These are phyloP conservation scores for Bagarius yarrelli DNA, from an alignment of 2,113 vertebrate species.

Conservation along the genomic window DNA sequence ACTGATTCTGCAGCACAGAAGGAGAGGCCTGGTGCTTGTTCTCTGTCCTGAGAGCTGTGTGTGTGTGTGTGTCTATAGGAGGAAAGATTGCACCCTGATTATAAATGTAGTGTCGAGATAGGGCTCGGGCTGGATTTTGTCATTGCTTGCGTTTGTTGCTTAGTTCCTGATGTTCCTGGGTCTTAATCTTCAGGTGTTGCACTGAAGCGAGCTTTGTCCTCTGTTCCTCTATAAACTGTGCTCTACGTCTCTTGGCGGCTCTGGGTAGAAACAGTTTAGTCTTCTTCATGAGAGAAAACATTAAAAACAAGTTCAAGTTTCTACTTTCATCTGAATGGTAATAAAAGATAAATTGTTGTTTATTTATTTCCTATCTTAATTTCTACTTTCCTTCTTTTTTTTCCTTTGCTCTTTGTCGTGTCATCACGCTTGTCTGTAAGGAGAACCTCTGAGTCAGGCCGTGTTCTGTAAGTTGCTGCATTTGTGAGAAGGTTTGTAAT, in stretches of 20 bases:
- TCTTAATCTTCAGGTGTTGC: constrained; percentile 25
- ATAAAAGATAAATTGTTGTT: not conserved
- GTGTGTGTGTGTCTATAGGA: constrained; percentile 1
- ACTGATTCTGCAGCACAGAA: not conserved
- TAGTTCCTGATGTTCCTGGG: constrained; percentile 7
- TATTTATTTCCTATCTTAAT: not conserved
- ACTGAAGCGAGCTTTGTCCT: not conserved
- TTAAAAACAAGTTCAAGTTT: not conserved
- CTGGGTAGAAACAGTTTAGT: not conserved
- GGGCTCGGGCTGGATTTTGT: constrained; percentile 35
- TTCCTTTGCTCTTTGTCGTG: constrained; percentile 46
- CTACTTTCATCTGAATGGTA: not conserved
- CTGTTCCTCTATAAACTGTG: constrained; percentile 4
- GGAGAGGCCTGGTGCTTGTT: not conserved
- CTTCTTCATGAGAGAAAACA: not conserved
- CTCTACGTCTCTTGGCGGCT: not conserved
- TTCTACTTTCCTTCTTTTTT: not conserved
- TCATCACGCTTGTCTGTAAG: constrained; percentile 57
- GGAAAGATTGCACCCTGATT: constrained; percentile 34
- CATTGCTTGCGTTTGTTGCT: constrained; percentile 14
- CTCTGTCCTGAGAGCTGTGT: constrained; percentile 32
- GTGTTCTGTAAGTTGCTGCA: constrained; percentile 72
- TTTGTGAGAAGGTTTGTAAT: not conserved
- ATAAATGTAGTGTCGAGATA: constrained; percentile 36
- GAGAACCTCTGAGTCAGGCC: constrained; percentile 64